Base-by-base conservation (phyloP, 2,113 vertebrate species). In the Burhinus bistriatus region DNA sequence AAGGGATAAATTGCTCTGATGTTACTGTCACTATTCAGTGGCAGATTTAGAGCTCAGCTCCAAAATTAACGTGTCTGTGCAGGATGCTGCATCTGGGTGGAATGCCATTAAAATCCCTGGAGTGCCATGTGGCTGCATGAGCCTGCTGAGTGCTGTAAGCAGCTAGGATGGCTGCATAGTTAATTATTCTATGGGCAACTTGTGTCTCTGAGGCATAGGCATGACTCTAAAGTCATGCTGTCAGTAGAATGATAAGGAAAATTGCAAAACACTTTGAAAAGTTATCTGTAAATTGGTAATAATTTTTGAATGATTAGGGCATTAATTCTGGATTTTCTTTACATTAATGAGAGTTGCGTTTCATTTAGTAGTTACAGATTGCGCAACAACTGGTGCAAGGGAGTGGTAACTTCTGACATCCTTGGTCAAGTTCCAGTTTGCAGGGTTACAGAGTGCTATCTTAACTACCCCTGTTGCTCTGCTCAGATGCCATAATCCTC, bases 401-500 rank as follows among this genome's bases (percentile, higher is more conserved):
- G 91, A 44, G 75, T 80, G 66, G 75, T 88, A 55, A 83, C 32
- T 87, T 69, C 59, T 72, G 78, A 89, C 49, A 78, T 73, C 70
- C 58, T 83, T 94, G 93, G 54, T 85, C 68, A 44, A 66, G 30
- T 83, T 88, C 45, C 89, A 96, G 49, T 58, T 86, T 96, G 83
- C 54, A 82, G 83, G 70, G 85, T 93, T 92, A 75, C 73, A 94
- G 38, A 88, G 58, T 72, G 58, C 58, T 94, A 9, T 79, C 40
- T 71, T 91, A 94, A 83, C 68, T 85, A 38, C 66, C 62, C 36
- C 32, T 0, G 1, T 83, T 58, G 62, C 66, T 96, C 55, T 90
- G 82, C 85, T 90, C 79, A 85, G 45, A 91, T 93, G 82, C 83
- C 58, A 59, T 83, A 90, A 95, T 93, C 75, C 47, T 95, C 84